Evolutionary conservation across 1,140 invertebrate species (phyloP), one percentile per base, ranked within the genome.

Genomic region (Drosophila paulistorum): DNA sequence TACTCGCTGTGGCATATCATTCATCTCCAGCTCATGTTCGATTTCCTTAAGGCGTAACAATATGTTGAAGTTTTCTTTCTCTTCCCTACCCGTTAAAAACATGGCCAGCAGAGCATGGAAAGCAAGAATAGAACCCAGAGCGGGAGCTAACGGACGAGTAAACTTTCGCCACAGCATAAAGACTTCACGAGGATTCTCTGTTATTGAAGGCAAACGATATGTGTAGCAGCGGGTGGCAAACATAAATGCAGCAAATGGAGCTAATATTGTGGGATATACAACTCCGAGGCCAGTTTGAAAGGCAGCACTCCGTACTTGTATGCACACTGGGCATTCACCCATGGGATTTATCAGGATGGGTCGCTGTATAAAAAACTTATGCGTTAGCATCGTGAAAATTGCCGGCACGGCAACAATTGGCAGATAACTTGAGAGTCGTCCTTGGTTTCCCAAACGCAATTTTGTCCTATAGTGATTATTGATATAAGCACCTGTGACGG

Each of bases 171-270:
- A 79, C 11, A 93, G 61, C 66, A 87, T 74, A 20, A 93, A 85
- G 1, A 92, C 87, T 71, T 92, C 92, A 9, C 66, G 68, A 2
- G 93, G 93, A 59, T 87, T 89, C 37, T 93, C 86, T 3, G 84
- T 91, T 33, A 93, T 67, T 11, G 92, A 92, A 6, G 93, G 93
- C 35, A 93, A 45, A n/a, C 93, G 77, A 54, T 92, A 93, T 4
- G 93, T 93, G 35, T 79, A 90, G 77, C 92, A 93, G 41, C 92
- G 79, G 33, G 92, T 82, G 35, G 93, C 93, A 67, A 93, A 90
- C 93, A 93, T 91, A 57, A 92, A 92, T 48, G 91, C 82, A 10
- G 92, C 85, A 33, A 93, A 66, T 42, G 93, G 93, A 10, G 92
- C 92, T 59, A 93, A 65, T 20, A 93, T 67, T 6, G 86, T 68